Evolutionary conservation across 2,113 vertebrate genomes (phyloP), one percentile per base, ranked within the genome.

Genomic region (Aplodontia rufa): DNA sequence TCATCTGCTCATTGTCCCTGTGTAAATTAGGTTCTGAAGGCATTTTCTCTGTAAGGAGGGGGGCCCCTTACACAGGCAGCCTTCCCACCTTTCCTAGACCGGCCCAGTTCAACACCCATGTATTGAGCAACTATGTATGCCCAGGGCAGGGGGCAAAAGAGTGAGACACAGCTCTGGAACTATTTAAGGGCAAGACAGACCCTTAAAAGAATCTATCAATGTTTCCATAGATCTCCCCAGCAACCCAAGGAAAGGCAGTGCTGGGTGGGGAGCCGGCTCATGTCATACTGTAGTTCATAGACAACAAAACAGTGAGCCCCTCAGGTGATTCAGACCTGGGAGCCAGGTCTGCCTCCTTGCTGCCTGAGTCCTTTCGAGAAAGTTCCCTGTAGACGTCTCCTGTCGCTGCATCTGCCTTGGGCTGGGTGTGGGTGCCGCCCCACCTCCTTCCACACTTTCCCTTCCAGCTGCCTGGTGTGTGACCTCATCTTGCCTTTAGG

Each of bases 401-500:
- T 8, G 42, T 5, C 19, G 14, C 40, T 8, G 37, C 60, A 17
- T 68, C 85, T 32, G 68, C 81, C 28, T 53, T 72, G 13, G 49
- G 74, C n/a, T n/a, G 55, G 30, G 30, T 40, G n/a, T 4, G 4
- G 84, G 45, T 10, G 1, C 66, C 2, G 14, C 17, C 19, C 90
- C 69, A 1, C 58, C 53, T 51, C 60, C 47, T 72, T 92, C 76
- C 80, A 53, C 74, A n/a, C 11, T 3, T 76, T 60, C 49, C 80
- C 79, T 84, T 68, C 91, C 92, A 85, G 92, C 94, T 58, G 90
- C 1, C 4, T 35, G 0, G 14, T 47, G n/a, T 28, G n/a, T 92
- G 96, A 95, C 92, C 90, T 96, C 76, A 53, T 92, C 72, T 96
- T 81, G n/a, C 79, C 94, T 80, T 35, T 26, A 35, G 22, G 0